Evolutionary conservation across 2,113 vertebrate genomes (phyloP), one percentile per base, ranked within the genome.

Genomic region (Xenus cinereus): DNA sequence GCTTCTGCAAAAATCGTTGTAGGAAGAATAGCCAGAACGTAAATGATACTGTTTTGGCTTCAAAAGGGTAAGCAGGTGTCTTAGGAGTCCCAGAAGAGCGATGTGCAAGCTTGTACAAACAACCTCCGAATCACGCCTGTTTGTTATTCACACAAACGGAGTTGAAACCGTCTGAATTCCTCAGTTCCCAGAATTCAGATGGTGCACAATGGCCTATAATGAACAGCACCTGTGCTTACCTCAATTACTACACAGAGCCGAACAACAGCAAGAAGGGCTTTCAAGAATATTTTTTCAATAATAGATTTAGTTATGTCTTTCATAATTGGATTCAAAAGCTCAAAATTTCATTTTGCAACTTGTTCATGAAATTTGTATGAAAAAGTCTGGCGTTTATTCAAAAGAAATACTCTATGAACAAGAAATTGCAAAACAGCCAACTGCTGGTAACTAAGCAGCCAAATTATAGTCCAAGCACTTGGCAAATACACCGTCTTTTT

Each of bases 141-240:
- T 98, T 98, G 98, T 98, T 98, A 98, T 98, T 98, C 98, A 97
- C 94, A 98, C 94, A 97, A 97, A 98, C 95, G 94, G 97, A 97
- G 95, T 95, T 90, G 93, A 97, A 98, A 97, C 97, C 50, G 7
- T 92, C 97, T 98, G 96, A 98, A 98, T 98, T 97, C 97, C 95
- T 97, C 91, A 93, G 90, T 97, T 97, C 96, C 96, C 98, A 97
- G 97, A 98, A 98, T 98, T 98, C 98, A 98, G 97, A 97, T 98
- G 97, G 97, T 46, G 86, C 97, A 98, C 98, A 98, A 98, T 98
- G 98, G 97, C 88, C 97, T 94, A 78, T 98, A 98, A 98, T 98
- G 98, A 98, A 98, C 95, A 97, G 96, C 98, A 98, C 98, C 98
- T 98, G 98, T 97, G 98, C 98, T 98, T 98, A 98, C 98, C 98